Evolutionary conservation across 1,140 invertebrate genomes (phyloP).

Genomic region (Hestina assimilis): DNA sequence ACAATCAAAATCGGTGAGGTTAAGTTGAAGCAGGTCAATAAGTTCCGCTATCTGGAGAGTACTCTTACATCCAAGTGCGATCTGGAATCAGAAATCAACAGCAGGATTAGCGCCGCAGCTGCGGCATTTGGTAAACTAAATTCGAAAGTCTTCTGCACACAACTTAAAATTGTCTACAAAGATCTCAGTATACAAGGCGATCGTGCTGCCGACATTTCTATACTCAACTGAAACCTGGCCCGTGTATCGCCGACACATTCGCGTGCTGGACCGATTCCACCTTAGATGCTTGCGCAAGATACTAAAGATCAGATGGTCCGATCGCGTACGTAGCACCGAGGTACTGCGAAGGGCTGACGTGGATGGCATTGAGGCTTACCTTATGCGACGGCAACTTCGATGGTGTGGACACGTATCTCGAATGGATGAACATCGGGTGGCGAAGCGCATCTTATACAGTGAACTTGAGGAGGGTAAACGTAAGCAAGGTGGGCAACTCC

Average conservation of each 20-base stretch:
- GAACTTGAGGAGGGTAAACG: too few species aligned
- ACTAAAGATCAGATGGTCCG: constrained; percentile 23
- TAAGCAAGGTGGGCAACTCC: too few species aligned
- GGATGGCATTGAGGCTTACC: constrained; percentile 6
- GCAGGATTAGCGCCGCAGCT: constrained; percentile 9
- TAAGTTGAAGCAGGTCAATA: background rate
- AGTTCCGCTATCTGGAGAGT: background rate
- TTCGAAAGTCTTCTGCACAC: constrained; percentile 4
- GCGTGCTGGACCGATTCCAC: constrained; percentile 24
- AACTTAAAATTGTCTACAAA: background rate
- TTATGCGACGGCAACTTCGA: constrained; percentile 26
- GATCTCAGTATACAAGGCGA: background rate
- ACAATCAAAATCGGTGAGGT: background rate
- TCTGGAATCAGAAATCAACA: constrained; percentile 4
- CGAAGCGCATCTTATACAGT: too few species aligned
- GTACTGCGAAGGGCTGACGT: constrained; percentile 6
- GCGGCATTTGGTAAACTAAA: constrained; percentile 5
- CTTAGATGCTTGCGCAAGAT: constrained; percentile 25
- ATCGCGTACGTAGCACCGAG: constrained; percentile 26
- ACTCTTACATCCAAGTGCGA: background rate
- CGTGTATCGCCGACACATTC: constrained; percentile 2
- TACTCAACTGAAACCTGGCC: constrained; percentile 5
- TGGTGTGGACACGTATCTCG: constrained; percentile 29
- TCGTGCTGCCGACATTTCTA: background rate
- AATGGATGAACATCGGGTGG: constrained; percentile 21